Conservation (phyloP, 2,888 invertebrate species). For the Sthenelais limicola region DNA sequence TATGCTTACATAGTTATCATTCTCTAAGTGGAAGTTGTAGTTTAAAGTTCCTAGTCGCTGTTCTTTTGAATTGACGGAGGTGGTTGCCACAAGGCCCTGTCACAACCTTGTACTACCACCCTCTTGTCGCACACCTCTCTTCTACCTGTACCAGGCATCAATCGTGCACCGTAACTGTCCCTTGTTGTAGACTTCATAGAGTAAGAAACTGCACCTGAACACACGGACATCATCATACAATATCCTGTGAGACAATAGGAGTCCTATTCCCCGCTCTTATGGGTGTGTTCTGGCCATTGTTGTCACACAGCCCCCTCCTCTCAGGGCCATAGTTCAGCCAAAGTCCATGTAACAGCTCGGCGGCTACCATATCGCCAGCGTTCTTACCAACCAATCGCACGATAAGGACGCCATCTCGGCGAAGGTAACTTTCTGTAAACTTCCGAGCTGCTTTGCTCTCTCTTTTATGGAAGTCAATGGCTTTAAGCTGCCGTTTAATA, state of each 20-base stretch:
- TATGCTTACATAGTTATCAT: too few relatives aligned
- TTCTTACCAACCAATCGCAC: conserved; percentile 48
- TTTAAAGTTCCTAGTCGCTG: too few relatives aligned
- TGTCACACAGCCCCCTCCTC: conserved; percentile 34
- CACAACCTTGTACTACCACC: too few relatives aligned
- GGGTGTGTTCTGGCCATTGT: neutral
- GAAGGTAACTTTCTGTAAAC: conserved; percentile 47
- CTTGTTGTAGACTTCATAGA: too few relatives aligned
- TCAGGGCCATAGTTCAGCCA: conserved; percentile 52
- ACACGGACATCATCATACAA: conserved; percentile 36
- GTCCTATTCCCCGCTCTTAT: neutral
- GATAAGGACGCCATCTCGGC: conserved; percentile 49
- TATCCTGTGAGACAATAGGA: conserved; percentile 39
- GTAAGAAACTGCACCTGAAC: too few relatives aligned
- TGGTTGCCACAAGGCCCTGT: too few relatives aligned
- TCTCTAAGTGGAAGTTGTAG: too few relatives aligned
- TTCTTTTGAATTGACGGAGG: too few relatives aligned
- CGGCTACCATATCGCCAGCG: conserved; percentile 50
- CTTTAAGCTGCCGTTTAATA: conserved; percentile 46
- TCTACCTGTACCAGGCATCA: too few relatives aligned
- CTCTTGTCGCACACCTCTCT: too few relatives aligned
- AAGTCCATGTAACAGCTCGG: conserved; percentile 51
- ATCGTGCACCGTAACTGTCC: too few relatives aligned
- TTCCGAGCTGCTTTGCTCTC: conserved; percentile 41
- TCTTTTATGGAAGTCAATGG: conserved; percentile 40